These are phyloP conservation scores for Drosophila paranaensis DNA, from an alignment of 2,888 invertebrate species.

Conservation along the genomic window DNA sequence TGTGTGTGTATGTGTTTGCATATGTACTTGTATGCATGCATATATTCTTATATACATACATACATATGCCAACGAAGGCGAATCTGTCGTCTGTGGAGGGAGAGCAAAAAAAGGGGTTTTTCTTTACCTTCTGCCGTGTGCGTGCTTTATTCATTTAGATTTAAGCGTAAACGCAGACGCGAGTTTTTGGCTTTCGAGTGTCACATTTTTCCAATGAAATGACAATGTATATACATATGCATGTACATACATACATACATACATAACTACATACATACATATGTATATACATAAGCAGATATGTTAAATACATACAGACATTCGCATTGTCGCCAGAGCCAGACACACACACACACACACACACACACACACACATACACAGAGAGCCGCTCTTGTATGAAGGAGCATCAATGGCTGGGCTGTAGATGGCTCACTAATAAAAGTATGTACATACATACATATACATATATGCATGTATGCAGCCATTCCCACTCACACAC, in stretches of 20 bases:
- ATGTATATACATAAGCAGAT: neutral
- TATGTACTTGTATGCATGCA: slow-evolving; percentile 5
- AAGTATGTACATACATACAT: slow-evolving; percentile 23
- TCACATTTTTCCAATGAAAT: slow-evolving; percentile 61
- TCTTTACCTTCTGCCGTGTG: slow-evolving; percentile 41
- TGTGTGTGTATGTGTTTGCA: slow-evolving; percentile 4
- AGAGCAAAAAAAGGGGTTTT: slow-evolving; percentile 40
- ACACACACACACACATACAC: neutral
- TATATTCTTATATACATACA: neutral
- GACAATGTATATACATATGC: slow-evolving; percentile 37
- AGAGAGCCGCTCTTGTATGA: neutral
- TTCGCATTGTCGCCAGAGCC: neutral
- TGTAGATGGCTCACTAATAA: slow-evolving; percentile 39
- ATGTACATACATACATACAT: neutral
- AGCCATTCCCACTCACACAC: slow-evolving; percentile 2
- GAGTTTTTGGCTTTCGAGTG: slow-evolving; percentile 59
- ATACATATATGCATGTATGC: slow-evolving; percentile 1
- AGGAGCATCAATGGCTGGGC: slow-evolving; percentile 32
- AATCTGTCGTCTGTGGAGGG: neutral
- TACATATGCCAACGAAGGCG: slow-evolving; percentile 4
- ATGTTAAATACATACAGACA: neutral
- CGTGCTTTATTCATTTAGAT: slow-evolving; percentile 74
- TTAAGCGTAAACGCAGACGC: slow-evolving; percentile 76
- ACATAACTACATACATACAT: neutral
- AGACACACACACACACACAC: slow-evolving; percentile 1